phyloP scores from a whole-genome alignment of 2,888 invertebrate species.

The Oxycera nigricornis region DNA sequence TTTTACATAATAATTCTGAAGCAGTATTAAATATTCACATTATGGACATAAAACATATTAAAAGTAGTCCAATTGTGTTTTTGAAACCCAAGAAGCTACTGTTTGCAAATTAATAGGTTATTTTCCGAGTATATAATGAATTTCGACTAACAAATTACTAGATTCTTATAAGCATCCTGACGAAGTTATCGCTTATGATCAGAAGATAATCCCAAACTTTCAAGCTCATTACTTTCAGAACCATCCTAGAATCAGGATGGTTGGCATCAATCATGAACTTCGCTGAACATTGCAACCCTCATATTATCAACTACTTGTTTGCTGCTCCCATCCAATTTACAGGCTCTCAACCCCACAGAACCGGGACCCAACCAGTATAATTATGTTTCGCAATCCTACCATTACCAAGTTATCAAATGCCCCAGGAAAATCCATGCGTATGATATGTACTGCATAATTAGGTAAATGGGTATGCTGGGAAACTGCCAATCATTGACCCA shows the following conservation, averaged over 20 bases:
- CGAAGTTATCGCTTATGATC: too few species aligned
- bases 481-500: constrained; percentile 28
- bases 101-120: too few species aligned
- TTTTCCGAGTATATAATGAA: too few species aligned
- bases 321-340: not conserved
- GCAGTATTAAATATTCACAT: too few species aligned
- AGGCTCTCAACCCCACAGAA: not conserved
- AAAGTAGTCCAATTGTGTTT: too few species aligned
- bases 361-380: not conserved
- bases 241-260: too few species aligned
- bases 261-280: not conserved
- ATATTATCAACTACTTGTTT: constrained; percentile 5
- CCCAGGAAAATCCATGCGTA: not conserved
- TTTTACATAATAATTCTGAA: too few species aligned
- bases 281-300: not conserved
- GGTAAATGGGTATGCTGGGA: constrained; percentile 20
- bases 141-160: not conserved
- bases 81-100: too few species aligned
- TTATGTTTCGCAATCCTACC: constrained; percentile 1
- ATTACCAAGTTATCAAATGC: constrained; percentile 23
- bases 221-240: too few species aligned
- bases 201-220: too few species aligned
- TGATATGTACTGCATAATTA: constrained; percentile 23
- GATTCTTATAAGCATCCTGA: not conserved
- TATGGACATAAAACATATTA: too few species aligned